Conservation (phyloP, 37 sponge, comb jelly and placozoan genomes). For the Halisarca cf. caerulea region DNA sequence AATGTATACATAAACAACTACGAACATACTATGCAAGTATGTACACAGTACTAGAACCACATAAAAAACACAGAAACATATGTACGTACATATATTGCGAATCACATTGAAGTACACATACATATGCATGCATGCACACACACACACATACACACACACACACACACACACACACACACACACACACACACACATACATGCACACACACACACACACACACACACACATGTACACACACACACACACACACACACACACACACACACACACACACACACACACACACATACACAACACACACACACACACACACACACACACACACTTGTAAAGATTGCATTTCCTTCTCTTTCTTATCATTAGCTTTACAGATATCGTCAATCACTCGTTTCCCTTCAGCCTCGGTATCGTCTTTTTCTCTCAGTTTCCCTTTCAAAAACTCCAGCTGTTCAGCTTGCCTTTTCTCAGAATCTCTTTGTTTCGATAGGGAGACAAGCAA, state of each 20-base stretch:
- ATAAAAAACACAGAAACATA: not conserved
- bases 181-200: conserved; percentile 5
- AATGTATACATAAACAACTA: too few relatives aligned
- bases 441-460: too few relatives aligned
- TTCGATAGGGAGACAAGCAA: too few relatives aligned
- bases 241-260: conserved; percentile 16
- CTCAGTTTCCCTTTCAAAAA: too few relatives aligned
- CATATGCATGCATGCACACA: conserved; percentile 1
- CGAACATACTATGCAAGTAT: too few relatives aligned
- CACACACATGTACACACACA: conserved; percentile 26
- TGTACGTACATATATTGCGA: not conserved
- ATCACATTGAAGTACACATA: not conserved
- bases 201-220: conserved; percentile 16
- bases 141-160: conserved; percentile 18
- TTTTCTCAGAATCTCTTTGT: too few relatives aligned
- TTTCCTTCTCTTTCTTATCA: too few relatives aligned
- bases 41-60: too few relatives aligned
- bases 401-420: too few relatives aligned
- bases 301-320: conserved; percentile 5
- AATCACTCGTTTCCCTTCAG: too few relatives aligned
- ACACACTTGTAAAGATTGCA: not conserved
- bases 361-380: too few relatives aligned
- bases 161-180: conserved; percentile 21
- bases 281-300: conserved; percentile 30
- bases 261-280: conserved; percentile 14